Evolutionary conservation across 2,888 invertebrate genomes (phyloP).

Genomic region (Pseudococcus jackbeardsleyi): DNA sequence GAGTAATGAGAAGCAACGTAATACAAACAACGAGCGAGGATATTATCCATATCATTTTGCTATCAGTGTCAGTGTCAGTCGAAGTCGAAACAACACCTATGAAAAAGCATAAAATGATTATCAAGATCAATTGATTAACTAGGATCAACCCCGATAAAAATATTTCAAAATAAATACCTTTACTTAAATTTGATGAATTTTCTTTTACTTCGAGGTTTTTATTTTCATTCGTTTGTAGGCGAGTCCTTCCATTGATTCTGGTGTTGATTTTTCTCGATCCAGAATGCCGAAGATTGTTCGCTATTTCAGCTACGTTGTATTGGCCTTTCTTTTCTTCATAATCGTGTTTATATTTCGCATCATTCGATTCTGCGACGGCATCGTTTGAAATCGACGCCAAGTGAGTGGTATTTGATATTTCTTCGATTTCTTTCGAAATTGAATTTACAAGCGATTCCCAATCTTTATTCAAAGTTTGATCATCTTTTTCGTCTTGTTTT

Average conservation of each 20-base stretch:
- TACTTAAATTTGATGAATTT: background rate
- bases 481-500: background rate
- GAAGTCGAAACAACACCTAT: background rate
- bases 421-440: background rate
- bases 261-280: background rate
- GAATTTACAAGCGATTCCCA: background rate
- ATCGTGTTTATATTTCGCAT: background rate
- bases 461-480: background rate
- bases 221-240: background rate
- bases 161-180: background rate
- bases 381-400: background rate
- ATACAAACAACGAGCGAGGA: too few species aligned
- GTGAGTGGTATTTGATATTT: background rate
- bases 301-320: background rate
- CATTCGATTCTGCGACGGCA: conserved; percentile 20
- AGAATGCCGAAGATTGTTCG: background rate
- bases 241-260: too few species aligned
- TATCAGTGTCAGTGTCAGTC: background rate
- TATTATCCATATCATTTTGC: background rate
- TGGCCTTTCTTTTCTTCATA: background rate
- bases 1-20: background rate
- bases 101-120: background rate
- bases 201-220: background rate
- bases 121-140: background rate
- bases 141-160: background rate